Conservation (phyloP, 2,797 vertebrate genomes). For the Poliocrania exsul region DNA sequence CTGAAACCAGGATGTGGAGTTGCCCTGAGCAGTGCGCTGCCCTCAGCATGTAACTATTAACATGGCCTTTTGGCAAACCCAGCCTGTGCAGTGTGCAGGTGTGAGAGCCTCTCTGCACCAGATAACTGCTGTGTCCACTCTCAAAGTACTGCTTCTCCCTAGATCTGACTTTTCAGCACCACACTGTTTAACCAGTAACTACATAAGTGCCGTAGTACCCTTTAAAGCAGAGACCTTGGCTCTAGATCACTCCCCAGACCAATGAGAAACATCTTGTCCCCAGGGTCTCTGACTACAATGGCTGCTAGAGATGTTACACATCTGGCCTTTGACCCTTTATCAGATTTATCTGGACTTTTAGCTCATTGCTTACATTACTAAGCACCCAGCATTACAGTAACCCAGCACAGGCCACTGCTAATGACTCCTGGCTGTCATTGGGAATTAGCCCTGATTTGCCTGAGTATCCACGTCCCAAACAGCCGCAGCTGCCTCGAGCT, state of each 20-base stretch:
- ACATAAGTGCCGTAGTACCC: neutral
- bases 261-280: neutral
- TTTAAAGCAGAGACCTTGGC: neutral
- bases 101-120: neutral
- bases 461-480: neutral
- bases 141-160: neutral
- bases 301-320: neutral
- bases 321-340: neutral
- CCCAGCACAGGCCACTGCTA: neutral
- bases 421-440: neutral
- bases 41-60: neutral
- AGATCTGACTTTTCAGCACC: neutral
- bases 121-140: neutral
- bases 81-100: neutral
- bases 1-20: neutral
- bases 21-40: neutral
- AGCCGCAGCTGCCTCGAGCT: fast-evolving
- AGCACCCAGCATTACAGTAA: neutral
- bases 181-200: neutral
- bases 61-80: neutral
- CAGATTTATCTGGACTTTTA: neutral
- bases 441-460: neutral
- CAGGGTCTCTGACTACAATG: neutral
- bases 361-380: neutral
- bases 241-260: neutral